Percentiles rank a stretch among this genome's conserved stretches.
Evolutionary conservation across 2,113 vertebrate genomes (phyloP).

Genomic region (Arvicanthis niloticus): DNA sequence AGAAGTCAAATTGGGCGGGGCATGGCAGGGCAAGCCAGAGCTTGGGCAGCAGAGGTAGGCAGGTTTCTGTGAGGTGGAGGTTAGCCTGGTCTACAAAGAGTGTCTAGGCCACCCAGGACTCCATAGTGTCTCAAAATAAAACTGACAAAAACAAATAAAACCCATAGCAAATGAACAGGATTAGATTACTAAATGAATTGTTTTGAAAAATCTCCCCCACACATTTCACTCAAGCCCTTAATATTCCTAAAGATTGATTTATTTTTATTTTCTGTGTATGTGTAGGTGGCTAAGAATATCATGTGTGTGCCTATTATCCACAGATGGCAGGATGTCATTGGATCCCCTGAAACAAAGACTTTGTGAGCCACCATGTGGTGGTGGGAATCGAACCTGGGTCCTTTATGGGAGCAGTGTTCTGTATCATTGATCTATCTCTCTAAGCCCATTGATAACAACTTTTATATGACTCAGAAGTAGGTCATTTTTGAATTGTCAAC

Average conservation of each 20-base stretch:
- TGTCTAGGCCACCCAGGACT: neutral
- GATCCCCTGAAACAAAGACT: neutral
- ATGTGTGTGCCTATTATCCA: neutral
- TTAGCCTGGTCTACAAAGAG: neutral
- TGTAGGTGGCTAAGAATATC: neutral
- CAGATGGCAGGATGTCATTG: neutral
- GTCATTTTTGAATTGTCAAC: neutral
- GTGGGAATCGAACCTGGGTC: neutral
- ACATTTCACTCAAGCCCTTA: neutral
- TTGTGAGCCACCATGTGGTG: neutral
- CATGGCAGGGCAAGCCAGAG: neutral
- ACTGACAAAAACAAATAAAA: neutral
- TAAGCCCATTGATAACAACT: neutral
- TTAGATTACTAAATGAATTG: neutral
- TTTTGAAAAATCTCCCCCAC: neutral
- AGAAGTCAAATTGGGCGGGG: neutral
- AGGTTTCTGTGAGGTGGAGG: neutral
- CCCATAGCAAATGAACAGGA: conserved; percentile 10
- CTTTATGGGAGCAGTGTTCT: neutral
- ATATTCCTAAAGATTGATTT: neutral
- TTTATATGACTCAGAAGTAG: neutral
- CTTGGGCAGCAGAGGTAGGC: neutral
- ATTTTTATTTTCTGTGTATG: neutral
- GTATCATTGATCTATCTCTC: neutral
- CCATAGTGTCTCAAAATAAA: neutral